Percentiles rank a stretch among this genome's conserved stretches.
Conservation (phyloP, 1,140 invertebrate genomes). For the Drosophila ananassae region DNA sequence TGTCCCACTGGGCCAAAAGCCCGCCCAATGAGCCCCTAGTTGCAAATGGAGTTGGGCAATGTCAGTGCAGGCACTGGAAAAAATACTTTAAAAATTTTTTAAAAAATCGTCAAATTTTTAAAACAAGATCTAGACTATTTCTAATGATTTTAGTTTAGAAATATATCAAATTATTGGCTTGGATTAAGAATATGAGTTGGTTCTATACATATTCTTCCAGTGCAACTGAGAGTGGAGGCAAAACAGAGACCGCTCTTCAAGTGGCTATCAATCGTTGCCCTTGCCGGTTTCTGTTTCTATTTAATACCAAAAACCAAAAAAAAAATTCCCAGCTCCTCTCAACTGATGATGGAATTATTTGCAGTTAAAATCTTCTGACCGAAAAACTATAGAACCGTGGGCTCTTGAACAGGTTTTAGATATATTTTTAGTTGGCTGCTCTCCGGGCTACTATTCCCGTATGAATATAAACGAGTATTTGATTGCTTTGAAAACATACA, state of each 20-base stretch:
- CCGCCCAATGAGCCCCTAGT: conserved; percentile 59
- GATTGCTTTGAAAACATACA: conserved; percentile 71
- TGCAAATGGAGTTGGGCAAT: conserved; percentile 30
- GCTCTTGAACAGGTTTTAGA: conserved; percentile 24
- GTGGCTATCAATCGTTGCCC: conserved; percentile 80
- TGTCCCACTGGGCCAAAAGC: conserved; percentile 75
- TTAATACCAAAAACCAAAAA: conserved; percentile 17
- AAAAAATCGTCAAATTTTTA: no score
- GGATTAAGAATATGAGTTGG: no score
- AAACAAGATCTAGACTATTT: not conserved
- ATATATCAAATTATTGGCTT: no score
- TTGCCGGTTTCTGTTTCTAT: conserved; percentile 59
- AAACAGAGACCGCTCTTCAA: conserved; percentile 46
- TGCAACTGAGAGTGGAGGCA: conserved; percentile 21
- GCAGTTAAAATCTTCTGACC: conserved; percentile 51
- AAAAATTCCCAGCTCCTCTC: conserved; percentile 5
- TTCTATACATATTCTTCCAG: not conserved
- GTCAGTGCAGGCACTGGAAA: conserved; percentile 27
- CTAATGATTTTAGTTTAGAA: not conserved
- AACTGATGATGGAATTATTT: conserved; percentile 78
- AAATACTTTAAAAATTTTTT: not conserved
- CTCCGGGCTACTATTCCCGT: conserved; percentile 31
- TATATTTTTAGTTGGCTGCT: conserved; percentile 56
- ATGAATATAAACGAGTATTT: conserved; percentile 74
- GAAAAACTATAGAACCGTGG: conserved; percentile 23